A percentile compares a stretch with the other conserved stretches of the same genome.
phyloP scores from a whole-genome alignment of 2,797 vertebrate species.

The Melanotaenia maccullochi region DNA sequence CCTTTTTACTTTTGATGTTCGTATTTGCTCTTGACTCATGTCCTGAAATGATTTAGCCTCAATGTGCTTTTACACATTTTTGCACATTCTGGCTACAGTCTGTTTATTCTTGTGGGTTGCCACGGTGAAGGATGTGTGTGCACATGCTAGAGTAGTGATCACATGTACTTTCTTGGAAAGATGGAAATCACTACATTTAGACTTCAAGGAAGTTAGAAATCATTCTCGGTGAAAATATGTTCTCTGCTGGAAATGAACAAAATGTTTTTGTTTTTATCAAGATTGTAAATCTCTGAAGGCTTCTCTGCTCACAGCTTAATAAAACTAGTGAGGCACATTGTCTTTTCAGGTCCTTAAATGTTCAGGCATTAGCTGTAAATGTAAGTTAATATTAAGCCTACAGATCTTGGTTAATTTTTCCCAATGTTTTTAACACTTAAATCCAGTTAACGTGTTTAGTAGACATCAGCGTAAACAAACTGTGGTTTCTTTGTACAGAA shows the following conservation, averaged over 20 bases:
- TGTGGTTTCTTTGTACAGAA: neutral
- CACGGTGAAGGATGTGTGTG: conserved; percentile 22
- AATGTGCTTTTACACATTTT: neutral
- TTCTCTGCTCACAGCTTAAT: conserved; percentile 40
- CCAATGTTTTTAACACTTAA: neutral
- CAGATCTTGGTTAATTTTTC: neutral
- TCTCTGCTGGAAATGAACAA: conserved; percentile 41
- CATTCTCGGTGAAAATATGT: conserved; percentile 23
- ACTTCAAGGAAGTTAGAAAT: conserved; percentile 42
- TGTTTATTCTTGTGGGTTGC: conserved; percentile 6
- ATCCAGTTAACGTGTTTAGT: neutral
- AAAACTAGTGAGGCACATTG: conserved; percentile 22
- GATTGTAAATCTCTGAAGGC: conserved; percentile 21
- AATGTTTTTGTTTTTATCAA: conserved; percentile 36
- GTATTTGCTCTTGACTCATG: neutral
- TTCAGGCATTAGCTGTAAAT: conserved; percentile 18
- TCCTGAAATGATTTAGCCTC: conserved; percentile 6
- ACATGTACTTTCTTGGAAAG: conserved; percentile 34
- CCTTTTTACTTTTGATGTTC: neutral
- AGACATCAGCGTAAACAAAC: neutral
- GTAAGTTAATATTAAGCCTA: neutral
- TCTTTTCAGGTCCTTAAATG: conserved; percentile 20
- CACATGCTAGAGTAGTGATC: conserved; percentile 8
- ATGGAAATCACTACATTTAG: conserved; percentile 33
- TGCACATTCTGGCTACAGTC: neutral